Conservation (phyloP, 2,113 vertebrate species). For the Pachyramphus minor region DNA sequence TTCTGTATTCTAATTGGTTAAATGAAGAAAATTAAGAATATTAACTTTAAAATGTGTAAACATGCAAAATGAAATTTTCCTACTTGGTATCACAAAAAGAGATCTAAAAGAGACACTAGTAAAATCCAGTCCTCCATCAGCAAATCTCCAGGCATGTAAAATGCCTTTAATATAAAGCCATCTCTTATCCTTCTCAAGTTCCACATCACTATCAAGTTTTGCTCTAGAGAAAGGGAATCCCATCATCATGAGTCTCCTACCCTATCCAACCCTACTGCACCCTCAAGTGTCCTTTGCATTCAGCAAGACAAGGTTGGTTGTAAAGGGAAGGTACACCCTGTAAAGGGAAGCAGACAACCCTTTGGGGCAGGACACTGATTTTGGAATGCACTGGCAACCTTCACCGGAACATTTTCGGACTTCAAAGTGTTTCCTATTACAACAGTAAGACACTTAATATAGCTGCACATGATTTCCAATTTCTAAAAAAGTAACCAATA, state of each 20-base stretch:
- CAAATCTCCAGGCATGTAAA: neutral
- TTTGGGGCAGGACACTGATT: neutral
- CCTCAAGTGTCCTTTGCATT: neutral
- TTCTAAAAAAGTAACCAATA: neutral
- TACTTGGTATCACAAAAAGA: neutral
- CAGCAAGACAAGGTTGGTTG: neutral
- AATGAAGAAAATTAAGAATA: neutral
- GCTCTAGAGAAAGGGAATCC: neutral
- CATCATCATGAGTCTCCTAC: neutral
- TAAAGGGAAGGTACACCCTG: neutral
- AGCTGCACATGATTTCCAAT: neutral
- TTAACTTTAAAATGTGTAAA: neutral
- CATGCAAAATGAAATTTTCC: neutral
- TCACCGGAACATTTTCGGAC: neutral
- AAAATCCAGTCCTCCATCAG: neutral
- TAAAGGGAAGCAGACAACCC: neutral
- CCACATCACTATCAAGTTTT: accelerated
- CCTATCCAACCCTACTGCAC: neutral
- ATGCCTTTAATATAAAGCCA: neutral
- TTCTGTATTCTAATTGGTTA: neutral
- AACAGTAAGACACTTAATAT: neutral
- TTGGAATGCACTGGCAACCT: neutral
- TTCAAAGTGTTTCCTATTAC: neutral
- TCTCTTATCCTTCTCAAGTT: neutral
- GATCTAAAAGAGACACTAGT: neutral